These are phyloP conservation scores for Papilio gigon DNA, from an alignment of 2,888 invertebrate genomes.

Conservation along the genomic window DNA sequence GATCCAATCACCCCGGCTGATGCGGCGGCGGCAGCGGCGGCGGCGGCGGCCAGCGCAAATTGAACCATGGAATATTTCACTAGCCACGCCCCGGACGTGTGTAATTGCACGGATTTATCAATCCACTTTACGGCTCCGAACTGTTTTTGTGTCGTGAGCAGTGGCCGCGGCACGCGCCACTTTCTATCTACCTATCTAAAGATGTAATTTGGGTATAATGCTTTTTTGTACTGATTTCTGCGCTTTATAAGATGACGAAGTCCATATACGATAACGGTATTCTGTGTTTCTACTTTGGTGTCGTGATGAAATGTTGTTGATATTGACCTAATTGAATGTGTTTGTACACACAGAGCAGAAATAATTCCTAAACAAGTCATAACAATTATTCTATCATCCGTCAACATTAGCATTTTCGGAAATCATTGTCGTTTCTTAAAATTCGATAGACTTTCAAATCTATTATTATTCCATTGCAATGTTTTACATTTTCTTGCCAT, in stretches of 20 bases:
- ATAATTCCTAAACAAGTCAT: neutral
- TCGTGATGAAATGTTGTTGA: conserved; percentile 2
- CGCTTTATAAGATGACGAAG: conserved; percentile 22
- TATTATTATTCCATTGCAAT: conserved; percentile 7
- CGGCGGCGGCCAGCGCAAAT: conserved; percentile 66
- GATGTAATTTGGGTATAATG: conserved; percentile 72
- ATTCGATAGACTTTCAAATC: neutral
- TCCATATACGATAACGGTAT: conserved; percentile 35
- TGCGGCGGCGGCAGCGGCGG: conserved; percentile 56
- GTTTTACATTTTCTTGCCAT: conserved; percentile 17
- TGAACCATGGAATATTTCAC: conserved; percentile 77
- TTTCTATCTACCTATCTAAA: conserved; percentile 68
- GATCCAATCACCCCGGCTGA: conserved; percentile 57
- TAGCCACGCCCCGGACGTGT: conserved; percentile 71
- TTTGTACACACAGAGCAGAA: too few species aligned
- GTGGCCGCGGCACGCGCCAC: conserved; percentile 72
- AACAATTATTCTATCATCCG: neutral
- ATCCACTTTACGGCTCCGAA: conserved; percentile 63
- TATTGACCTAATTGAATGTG: conserved; percentile 20
- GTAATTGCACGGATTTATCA: conserved; percentile 77
- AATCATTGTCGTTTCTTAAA: neutral
- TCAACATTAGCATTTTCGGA: neutral
- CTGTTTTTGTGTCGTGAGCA: conserved; percentile 63
- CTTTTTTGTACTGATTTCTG: conserved; percentile 62
- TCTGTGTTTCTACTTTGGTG: conserved; percentile 12